Evolutionary conservation across 2,797 vertebrate species (phyloP), one percentile per base, ranked within the genome.

Genomic region (Pangasius larnaudii): DNA sequence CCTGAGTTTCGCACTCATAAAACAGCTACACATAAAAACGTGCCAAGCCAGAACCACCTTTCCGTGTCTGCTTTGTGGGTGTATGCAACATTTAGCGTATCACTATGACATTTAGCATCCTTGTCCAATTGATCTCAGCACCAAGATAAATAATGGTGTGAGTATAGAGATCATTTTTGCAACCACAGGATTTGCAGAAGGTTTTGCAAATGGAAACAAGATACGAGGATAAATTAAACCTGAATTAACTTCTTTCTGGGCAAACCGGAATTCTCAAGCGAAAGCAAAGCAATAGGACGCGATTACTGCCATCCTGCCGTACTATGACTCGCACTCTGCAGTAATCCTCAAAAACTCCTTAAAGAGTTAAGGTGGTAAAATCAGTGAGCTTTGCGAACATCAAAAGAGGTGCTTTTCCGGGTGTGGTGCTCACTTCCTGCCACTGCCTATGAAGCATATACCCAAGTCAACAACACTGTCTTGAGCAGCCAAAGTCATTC

Each of bases 1-100:
- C 69, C 58, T 39, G 79, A 65, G 49, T 84, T 67, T 85, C 86
- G 61, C 86, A 79, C 85, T 71, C 80, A 22, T 82, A 85, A 82
- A 89, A 81, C 85, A 33, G 87, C 79, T 42, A 83, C 58, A 79
- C 27, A 84, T 49, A 36, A 65, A 84, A 85, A 30, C 7, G 16
- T 51, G 71, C 61, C 69, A 86, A 74, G 56, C 42, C 75, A 85
- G 71, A 86, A 65, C 65, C 69, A 69, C 69, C 81, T 74, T 82
- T 46, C 71, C 53, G 36, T 56, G 69, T 78, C 74, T 69, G 78
- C 42, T 89, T 87, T 24, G 53, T 84, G 33, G 30, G 53, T 83
- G 19, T 72, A 84, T 77, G 81, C 80, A 85, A 87, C 79, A 84
- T 82, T 78, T 85, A 65, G 39, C 46, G 16, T 2, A 75, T 72